These are phyloP conservation scores for Bradypodion pumilum DNA, from an alignment of 2,797 vertebrate species.

Conservation along the genomic window DNA sequence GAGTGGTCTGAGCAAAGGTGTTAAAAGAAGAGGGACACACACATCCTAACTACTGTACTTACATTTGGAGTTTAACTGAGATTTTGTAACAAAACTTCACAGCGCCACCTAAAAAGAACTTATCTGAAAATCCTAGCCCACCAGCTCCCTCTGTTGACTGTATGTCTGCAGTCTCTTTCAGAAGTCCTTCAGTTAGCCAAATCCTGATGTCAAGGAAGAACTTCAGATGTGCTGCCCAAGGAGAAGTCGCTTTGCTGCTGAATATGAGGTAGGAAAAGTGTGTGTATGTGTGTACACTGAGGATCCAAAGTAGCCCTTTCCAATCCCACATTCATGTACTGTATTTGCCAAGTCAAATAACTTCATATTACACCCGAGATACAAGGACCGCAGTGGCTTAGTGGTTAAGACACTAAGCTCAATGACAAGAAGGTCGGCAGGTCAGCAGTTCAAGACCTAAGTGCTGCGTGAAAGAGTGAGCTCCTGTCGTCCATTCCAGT, in stretches of 20 bases:
- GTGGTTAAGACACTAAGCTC: too few relatives aligned
- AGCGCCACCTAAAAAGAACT: neutral
- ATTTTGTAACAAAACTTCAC: neutral
- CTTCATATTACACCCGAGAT: neutral
- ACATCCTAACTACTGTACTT: too few relatives aligned
- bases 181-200: neutral
- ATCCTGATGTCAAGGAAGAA: neutral
- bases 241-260: neutral
- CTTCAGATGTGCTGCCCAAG: neutral
- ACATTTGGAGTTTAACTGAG: too few relatives aligned
- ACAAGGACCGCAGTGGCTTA: too few relatives aligned
- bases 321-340: neutral
- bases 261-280: neutral
- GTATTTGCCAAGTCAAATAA: neutral
- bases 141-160: slow-evolving; percentile 18
- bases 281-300: neutral
- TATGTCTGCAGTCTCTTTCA: neutral
- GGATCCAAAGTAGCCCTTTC: neutral
- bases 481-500: too few relatives aligned
- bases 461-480: too few relatives aligned
- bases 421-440: too few relatives aligned
- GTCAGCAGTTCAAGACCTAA: too few relatives aligned
- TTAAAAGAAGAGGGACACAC: too few relatives aligned
- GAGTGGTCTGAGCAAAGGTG: too few relatives aligned
- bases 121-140: neutral